phyloP scores from a whole-genome alignment of 2,888 invertebrate genomes.

The Alitta virens region DNA sequence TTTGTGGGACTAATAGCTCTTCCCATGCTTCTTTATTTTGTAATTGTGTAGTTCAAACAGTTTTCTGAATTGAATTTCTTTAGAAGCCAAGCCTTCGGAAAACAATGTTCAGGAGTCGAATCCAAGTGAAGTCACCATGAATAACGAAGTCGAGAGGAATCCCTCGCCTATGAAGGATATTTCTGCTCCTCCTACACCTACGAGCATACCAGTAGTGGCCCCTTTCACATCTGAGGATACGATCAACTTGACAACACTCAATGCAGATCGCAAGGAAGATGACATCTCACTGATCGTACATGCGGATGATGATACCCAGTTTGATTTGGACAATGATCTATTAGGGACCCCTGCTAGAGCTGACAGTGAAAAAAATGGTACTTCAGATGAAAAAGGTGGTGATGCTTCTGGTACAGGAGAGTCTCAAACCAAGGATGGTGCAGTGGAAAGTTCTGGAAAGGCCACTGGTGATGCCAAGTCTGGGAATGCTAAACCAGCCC shows the following conservation, averaged over 20 bases:
- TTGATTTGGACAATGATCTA: conserved; percentile 54
- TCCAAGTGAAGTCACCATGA: neutral
- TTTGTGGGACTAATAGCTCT: no score
- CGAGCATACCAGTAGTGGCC: conserved; percentile 19
- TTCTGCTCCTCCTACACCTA: conserved; percentile 14
- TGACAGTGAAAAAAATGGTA: no score
- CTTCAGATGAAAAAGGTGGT: conserved; percentile 6
- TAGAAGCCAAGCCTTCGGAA: conserved; percentile 16
- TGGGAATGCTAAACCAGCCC: neutral
- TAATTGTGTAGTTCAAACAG: conserved; percentile 9
- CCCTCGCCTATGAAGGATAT: neutral
- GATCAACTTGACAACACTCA: conserved; percentile 34
- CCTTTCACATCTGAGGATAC: conserved; percentile 46
- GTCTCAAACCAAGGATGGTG: neutral
- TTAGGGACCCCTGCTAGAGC: conserved; percentile 13
- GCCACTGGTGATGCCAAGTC: neutral
- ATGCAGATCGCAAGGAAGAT: conserved; percentile 37
- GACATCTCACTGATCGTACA: conserved; percentile 56
- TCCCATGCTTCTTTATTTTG: conserved; percentile 2
- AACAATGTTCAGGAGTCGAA: conserved; percentile 4
- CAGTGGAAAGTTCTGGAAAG: neutral
- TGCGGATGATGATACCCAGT: conserved; percentile 53
- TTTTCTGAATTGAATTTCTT: conserved; percentile 18
- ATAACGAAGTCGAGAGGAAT: conserved; percentile 3
- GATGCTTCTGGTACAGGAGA: conserved; percentile 4